A percentile compares a stretch with the other conserved stretches of the same genome.
Conservation (phyloP, 2,797 vertebrate genomes). For the Enteromius radiatus region DNA sequence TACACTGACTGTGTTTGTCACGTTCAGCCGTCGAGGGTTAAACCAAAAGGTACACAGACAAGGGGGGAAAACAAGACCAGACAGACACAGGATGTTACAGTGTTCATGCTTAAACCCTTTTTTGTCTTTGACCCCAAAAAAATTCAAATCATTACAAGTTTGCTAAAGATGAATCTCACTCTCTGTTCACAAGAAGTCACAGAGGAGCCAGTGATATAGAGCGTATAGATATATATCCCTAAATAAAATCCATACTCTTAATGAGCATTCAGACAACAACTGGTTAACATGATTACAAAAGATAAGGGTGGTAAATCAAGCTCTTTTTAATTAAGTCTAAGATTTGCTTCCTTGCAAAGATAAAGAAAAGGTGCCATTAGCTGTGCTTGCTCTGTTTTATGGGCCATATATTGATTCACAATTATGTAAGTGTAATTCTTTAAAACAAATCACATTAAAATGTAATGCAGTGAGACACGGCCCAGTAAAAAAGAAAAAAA, state of each 20-base stretch:
- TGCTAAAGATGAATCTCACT: slow-evolving; percentile 24
- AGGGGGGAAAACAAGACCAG: too few species aligned
- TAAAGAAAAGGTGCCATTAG: slow-evolving; percentile 37
- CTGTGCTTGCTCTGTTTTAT: slow-evolving; percentile 35
- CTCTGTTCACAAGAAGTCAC: slow-evolving; percentile 64
- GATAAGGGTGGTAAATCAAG: slow-evolving; percentile 79
- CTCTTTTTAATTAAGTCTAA: slow-evolving; percentile 80
- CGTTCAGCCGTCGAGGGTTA: too few species aligned
- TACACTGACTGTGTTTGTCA: too few species aligned
- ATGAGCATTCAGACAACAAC: slow-evolving; percentile 77
- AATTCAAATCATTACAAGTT: slow-evolving; percentile 4
- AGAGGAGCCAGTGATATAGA: slow-evolving; percentile 67
- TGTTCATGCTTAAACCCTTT: too few species aligned
- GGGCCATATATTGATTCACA: slow-evolving; percentile 39
- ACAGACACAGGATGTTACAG: too few species aligned
- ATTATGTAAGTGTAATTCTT: slow-evolving; percentile 47
- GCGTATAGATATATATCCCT: slow-evolving; percentile 71
- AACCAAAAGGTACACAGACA: too few species aligned
- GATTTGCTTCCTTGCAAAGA: slow-evolving; percentile 68
- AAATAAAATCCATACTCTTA: slow-evolving; percentile 83
- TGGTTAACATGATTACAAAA: slow-evolving; percentile 81
- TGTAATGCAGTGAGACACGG: slow-evolving; percentile 1
- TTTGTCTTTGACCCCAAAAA: neutral
- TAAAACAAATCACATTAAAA: slow-evolving; percentile 46
- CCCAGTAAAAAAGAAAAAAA: neutral